Conservation (phyloP, 2,113 vertebrate genomes). For the Emydocephalus ijimae region DNA sequence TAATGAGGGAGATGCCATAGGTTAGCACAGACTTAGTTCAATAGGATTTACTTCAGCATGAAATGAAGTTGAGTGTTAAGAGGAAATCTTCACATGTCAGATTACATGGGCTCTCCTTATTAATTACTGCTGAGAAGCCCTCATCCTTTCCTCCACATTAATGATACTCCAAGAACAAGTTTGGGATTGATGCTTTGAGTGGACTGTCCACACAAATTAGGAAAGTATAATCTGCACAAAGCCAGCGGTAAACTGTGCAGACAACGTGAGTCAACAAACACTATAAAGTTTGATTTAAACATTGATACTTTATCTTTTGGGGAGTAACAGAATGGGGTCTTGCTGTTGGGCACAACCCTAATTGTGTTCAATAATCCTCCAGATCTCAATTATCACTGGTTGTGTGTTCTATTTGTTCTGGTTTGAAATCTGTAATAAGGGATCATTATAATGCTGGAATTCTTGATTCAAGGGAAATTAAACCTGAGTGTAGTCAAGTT, state of each 20-base stretch:
- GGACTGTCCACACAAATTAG: conserved; percentile 58
- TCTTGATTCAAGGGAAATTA: not conserved
- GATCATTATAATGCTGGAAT: not conserved
- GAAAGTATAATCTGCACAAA: conserved; percentile 68
- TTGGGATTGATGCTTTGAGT: conserved; percentile 51
- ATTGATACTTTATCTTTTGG: not conserved
- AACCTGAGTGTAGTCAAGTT: not conserved
- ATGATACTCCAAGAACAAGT: conserved; percentile 66
- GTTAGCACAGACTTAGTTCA: conserved; percentile 73
- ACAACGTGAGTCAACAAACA: not conserved
- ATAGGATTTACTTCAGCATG: conserved; percentile 70
- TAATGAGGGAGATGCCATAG: conserved; percentile 74
- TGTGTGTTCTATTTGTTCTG: not conserved
- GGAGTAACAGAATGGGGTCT: not conserved
- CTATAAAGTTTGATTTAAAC: not conserved
- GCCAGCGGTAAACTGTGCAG: conserved; percentile 26
- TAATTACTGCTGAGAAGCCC: conserved; percentile 79
- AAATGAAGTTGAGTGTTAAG: conserved; percentile 76
- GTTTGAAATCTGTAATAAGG: not conserved
- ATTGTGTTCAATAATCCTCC: not conserved
- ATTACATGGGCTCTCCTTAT: conserved; percentile 67
- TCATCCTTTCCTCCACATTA: conserved; percentile 61
- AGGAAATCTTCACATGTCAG: conserved; percentile 77
- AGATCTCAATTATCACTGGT: not conserved
- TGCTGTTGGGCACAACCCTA: not conserved